Base-by-base conservation (phyloP, 2,888 invertebrate species). In the Cremastobaeus sp. region DNA sequence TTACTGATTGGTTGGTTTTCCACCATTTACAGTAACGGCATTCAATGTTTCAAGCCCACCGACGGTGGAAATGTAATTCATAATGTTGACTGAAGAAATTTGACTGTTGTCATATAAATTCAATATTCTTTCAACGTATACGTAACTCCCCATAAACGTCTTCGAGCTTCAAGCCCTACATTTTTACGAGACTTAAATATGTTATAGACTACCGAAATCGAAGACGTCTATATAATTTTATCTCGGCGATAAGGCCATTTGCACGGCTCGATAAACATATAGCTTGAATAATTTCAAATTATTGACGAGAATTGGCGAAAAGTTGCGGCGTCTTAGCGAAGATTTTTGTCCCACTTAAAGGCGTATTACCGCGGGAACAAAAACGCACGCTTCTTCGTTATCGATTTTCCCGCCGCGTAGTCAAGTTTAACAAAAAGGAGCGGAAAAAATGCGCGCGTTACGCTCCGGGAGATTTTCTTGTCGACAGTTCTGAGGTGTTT, bases 171-270 rank as follows among this genome's bases (percentile, higher is more conserved):
- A 21, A 14, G 6, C 30, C 30, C 18, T 54, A 65, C 54, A 65
- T 54, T 54, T 65, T 65, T 65, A 65, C 32, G 65, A 32, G 28
- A 34, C 48, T 48, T 55, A 66, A 66, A 54, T 64, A 55, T 39
- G 65, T 55, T 55, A 57, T 41, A 25, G 48, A 39, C 30, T 25
- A 20, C 30, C 48, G 57, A 57, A 66, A 66, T 66, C 57, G 37
- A 57, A 43, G 57, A 52, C 59, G 11, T 35, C 6, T 43, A 43
- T 68, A 59, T 59, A 59, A 68, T 68, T 68, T 43, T 68, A 59
- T 59, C 57, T 18, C 48, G 12, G 3, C 25, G 18, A 43, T 55
- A 34, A 65, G 12, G 15, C 20, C 47, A 39, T 54, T 66, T 50
- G 17, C 14, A 37, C 3, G 28, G 41, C 32, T 25, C 50, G 34